phyloP scores from a whole-genome alignment of 2,888 invertebrate genomes.

The Drosophila antonietae region DNA sequence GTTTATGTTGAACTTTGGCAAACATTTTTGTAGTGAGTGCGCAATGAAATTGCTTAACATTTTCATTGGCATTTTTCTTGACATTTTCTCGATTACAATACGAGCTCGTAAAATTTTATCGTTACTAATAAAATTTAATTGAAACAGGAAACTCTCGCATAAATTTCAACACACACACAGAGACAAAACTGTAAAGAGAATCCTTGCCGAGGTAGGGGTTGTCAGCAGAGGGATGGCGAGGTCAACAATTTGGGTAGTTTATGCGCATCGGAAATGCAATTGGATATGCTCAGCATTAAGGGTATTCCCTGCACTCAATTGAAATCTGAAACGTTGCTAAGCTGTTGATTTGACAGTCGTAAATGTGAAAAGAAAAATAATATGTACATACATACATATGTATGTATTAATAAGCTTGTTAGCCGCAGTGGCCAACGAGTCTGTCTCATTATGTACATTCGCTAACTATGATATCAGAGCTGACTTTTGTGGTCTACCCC shows the following conservation, averaged over 20 bases:
- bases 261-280: slow-evolving; percentile 77
- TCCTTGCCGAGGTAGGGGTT: slow-evolving; percentile 24
- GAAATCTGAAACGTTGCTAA: slow-evolving; percentile 43
- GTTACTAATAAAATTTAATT: slow-evolving; percentile 76
- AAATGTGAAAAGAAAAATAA: slow-evolving; percentile 15
- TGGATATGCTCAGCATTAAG: slow-evolving; percentile 61
- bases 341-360: slow-evolving; percentile 52
- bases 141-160: slow-evolving; percentile 79
- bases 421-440: background rate
- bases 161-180: slow-evolving; percentile 50
- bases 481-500: background rate
- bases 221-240: background rate
- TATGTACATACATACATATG: no score
- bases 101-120: slow-evolving; percentile 76
- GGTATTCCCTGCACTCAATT: slow-evolving; percentile 11
- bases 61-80: slow-evolving; percentile 67
- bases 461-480: slow-evolving; percentile 3
- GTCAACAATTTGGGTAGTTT: slow-evolving; percentile 38
- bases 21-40: slow-evolving; percentile 20
- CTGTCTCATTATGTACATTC: background rate
- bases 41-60: slow-evolving; percentile 41
- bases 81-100: slow-evolving; percentile 68
- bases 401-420: slow-evolving; percentile 5
- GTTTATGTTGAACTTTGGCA: slow-evolving; percentile 41
- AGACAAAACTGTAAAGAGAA: slow-evolving; percentile 36